Conservation (phyloP, 2,888 invertebrate species). For the Rhaphigaster nebulosa region DNA sequence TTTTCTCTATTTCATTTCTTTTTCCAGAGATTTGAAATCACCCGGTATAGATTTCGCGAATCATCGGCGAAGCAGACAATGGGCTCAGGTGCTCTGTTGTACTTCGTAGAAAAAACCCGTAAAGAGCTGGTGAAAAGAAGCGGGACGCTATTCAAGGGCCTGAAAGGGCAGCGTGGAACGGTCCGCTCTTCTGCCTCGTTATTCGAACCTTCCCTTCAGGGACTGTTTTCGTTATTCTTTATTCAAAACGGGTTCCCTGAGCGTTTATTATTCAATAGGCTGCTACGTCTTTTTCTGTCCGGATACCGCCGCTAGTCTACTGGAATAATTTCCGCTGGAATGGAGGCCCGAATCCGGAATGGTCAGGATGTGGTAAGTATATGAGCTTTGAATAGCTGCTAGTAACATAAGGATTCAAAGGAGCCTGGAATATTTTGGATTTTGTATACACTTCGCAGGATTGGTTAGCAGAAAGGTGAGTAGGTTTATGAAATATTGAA, state of each 20-base stretch:
- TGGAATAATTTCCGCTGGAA: not conserved
- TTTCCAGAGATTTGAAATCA: not conserved
- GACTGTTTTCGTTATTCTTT: slow-evolving; percentile 25
- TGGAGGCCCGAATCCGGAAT: not conserved
- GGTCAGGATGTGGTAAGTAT: not conserved
- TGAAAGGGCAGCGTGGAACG: not conserved
- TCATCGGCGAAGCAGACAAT: not conserved
- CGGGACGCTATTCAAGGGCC: not conserved
- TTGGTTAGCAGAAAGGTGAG: not conserved
- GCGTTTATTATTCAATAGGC: slow-evolving; percentile 29
- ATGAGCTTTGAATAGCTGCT: not conserved
- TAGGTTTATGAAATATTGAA: too few species aligned
- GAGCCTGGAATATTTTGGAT: not conserved
- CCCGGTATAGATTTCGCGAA: not conserved
- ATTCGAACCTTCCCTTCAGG: not conserved
- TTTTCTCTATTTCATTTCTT: not conserved
- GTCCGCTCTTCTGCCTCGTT: not conserved
- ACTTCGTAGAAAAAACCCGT: not conserved
- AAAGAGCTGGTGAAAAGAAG: slow-evolving; percentile 7
- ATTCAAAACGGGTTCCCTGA: not conserved
- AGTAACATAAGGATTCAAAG: not conserved
- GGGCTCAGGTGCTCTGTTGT: not conserved
- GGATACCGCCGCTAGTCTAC: not conserved
- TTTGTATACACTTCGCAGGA: not conserved
- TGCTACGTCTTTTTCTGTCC: not conserved